Base-by-base conservation (phyloP, 2,113 vertebrate species). In the Myrmecobius fasciatus region DNA sequence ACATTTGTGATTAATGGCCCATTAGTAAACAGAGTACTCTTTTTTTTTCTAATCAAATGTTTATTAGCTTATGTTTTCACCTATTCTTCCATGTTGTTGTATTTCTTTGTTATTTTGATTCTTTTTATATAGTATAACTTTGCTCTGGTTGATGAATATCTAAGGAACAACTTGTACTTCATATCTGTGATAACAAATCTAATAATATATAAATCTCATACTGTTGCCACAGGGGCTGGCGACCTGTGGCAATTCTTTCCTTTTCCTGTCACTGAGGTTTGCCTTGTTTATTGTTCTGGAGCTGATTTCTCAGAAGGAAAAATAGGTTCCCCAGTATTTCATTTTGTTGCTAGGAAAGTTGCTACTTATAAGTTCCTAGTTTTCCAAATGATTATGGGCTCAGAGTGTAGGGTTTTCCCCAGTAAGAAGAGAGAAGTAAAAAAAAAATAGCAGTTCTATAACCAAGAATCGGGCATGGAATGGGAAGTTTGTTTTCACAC, bases 101-200 rank as follows among this genome's bases (percentile, higher is more conserved):
- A 93, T 93, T 75, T 94, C 95, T 75, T 90, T 96, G 28, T 83
- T 83, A 26, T 67, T 94, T 95, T 95, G 95, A 96, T 89, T 97
- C 53, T 60, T 97, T 96, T 96, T 93, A 93, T 93, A 95, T 26
- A 51, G 17, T 92, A 48, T 46, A 26, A 89, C 24, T 93, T 93
- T 83, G 12, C 36, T 90, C 91, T 67, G 24, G 93, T 49, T 60
- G 36, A 43, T 83, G 51, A 52, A 92, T 6, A 91, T 0, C 49
- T 17, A 95, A 93, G 8, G 17, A 94, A 26, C 2, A 92, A 0
- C 22, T 24, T 43, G n/a, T 20, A 1, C 17, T 83, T 83, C n/a
- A 20, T 22, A 14, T 17, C 17, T 36, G n/a, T 75, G 31, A 17
- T 4, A n/a, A n/a, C 60, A 75, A 75, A n/a, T 75, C 36, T 75